A percentile compares a stretch with the other conserved stretches of the same genome.
These are phyloP conservation scores for Sebastes fasciatus DNA, from an alignment of 2,113 vertebrate species.

Conservation along the genomic window DNA sequence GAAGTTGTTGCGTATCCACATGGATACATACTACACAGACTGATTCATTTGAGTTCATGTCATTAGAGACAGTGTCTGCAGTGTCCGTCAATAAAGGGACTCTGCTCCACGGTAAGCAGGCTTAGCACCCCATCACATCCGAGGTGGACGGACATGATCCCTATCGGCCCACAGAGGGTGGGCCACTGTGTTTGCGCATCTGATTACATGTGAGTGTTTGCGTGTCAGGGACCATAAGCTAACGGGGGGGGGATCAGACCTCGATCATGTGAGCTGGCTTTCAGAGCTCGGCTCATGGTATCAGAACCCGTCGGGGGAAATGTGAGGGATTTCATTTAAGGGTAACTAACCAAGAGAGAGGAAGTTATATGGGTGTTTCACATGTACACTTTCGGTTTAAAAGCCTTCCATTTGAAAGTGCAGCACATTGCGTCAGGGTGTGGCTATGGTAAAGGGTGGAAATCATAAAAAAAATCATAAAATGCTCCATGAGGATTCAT, in stretches of 20 bases:
- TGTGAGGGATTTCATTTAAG: conserved; percentile 20
- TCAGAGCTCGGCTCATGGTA: neutral
- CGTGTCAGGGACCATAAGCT: neutral
- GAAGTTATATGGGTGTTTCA: conserved; percentile 10
- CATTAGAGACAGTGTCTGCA: neutral
- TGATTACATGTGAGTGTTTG: conserved; percentile 22
- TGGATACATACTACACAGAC: neutral
- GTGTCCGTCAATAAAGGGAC: conserved; percentile 39
- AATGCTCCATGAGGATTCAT: conserved; percentile 57
- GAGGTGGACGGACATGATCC: neutral
- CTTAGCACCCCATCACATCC: conserved; percentile 31
- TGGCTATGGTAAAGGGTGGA: conserved; percentile 25
- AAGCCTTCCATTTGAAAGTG: conserved; percentile 28
- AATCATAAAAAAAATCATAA: conserved; percentile 39
- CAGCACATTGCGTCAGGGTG: conserved; percentile 15
- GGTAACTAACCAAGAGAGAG: conserved; percentile 1
- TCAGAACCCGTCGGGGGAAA: conserved; percentile 20
- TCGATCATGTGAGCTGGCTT: conserved; percentile 31
- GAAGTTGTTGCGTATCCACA: too few relatives aligned
- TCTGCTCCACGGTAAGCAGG: neutral
- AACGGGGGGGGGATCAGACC: conserved; percentile 12
- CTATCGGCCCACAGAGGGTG: neutral
- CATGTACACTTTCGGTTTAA: conserved; percentile 12
- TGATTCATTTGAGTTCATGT: neutral
- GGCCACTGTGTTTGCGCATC: neutral